Evolutionary conservation across 2,113 vertebrate species (phyloP), one percentile per base, ranked within the genome.

Genomic region (Rhinichthys klamathensis): DNA sequence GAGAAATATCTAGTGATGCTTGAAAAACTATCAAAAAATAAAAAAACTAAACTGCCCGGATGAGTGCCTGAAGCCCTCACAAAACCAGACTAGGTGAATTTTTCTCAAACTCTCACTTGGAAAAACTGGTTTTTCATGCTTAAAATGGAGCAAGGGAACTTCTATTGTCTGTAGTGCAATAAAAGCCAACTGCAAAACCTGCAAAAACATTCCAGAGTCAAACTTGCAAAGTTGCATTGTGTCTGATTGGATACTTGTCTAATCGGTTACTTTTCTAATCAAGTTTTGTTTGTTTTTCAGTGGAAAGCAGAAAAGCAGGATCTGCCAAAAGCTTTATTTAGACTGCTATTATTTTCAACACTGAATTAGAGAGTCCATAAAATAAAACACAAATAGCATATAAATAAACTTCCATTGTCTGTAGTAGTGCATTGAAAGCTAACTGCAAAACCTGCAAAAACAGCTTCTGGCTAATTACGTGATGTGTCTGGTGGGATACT

Each of bases 41-140:
- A 46, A 23, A 80, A 46, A n/a, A 78, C 76, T 60, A 6, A 78
- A 38, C 63, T 21, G n/a, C 32, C 41, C 18, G 56, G 38, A 18
- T 11, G 23, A 41, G 41, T 63, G 25, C 23, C 16, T 60, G 46
- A 76, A 51, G 18, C 74, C 27, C 58, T 80, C 78, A 65, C 6
- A 8, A 41, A 80, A 23, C 79, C 18, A 30, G 16, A 25, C 32
- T 61, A 65, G 35, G 16, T n/a, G 44, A 23, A 69, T 69, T 69
- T 41, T 80, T 65, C 79, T 81, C 27, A 32, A 67, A 81, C 25
- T 32, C 79, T 32, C 25, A 81, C 21, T 81, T 81, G 61, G 44
- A 69, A 51, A 81, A 81, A 81, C 79, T 67, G 61, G 18, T 81
- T 81, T 81, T 69, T 69, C 79, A n/a, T 67, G 79, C 25, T 81